Evolutionary conservation across 2,888 invertebrate species (phyloP).

Genomic region (Pyrochroa serraticornis): DNA sequence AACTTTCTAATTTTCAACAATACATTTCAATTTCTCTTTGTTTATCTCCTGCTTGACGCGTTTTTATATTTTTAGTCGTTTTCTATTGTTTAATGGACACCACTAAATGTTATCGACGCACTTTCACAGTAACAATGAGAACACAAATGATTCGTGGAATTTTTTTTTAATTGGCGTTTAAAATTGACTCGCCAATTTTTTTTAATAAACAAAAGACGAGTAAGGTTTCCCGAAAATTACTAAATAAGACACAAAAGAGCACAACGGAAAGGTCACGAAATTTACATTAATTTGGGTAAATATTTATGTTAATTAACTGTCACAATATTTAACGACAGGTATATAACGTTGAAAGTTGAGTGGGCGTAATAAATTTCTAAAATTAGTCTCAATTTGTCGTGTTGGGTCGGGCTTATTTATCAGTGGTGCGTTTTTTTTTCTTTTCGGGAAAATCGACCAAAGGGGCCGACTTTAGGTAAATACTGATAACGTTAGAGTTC

Average conservation of each 20-base stretch:
- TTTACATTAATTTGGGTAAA: slow-evolving; percentile 23
- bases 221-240: not conserved
- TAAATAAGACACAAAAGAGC: slow-evolving; percentile 1
- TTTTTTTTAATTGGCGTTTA: too few relatives aligned
- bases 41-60: too few relatives aligned
- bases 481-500: slow-evolving; percentile 34
- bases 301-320: slow-evolving; percentile 23
- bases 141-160: too few relatives aligned
- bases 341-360: slow-evolving; percentile 15
- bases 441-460: too few relatives aligned
- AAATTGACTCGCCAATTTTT: too few relatives aligned
- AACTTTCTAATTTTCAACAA: too few relatives aligned
- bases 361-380: slow-evolving; percentile 25
- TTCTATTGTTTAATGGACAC: too few relatives aligned
- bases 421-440: slow-evolving; percentile 14
- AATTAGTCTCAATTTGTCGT: slow-evolving; percentile 32
- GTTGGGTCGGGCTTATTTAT: slow-evolving; percentile 32
- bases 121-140: too few relatives aligned
- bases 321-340: slow-evolving; percentile 22
- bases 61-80: too few relatives aligned
- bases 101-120: too few relatives aligned
- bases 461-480: slow-evolving; percentile 24
- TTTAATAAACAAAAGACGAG: too few relatives aligned
- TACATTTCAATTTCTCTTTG: too few relatives aligned
- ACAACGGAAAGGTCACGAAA: slow-evolving; percentile 16